Base-by-base conservation (phyloP, 2,888 invertebrate genomes). In the Oxycera nigricornis region DNA sequence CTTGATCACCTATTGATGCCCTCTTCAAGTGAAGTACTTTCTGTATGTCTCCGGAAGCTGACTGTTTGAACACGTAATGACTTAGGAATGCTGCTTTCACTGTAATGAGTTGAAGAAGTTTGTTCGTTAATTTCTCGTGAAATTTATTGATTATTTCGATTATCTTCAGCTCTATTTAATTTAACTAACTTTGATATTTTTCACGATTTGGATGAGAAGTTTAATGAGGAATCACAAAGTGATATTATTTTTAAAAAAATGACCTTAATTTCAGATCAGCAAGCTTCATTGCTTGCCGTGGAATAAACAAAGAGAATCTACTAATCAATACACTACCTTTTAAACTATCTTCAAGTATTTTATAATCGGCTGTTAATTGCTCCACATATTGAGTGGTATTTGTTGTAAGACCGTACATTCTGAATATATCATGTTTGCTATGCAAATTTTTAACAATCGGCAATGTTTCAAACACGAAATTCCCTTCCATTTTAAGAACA, bases 31-130 rank as follows among this genome's bases (percentile, higher is more conserved):
- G 72, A 17, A 80, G 74, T 1, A 83, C 31, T 46, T 77, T 77
- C 14, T 76, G 79, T 0, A 78, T 78, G 46, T 78, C 75, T 1
- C 79, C 75, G 0, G 75, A 57, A 2, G 84, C 57, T 11, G 76
- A 78, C 75, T 84, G 84, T 3, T 81, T 77, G 1, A 82, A n/a
- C 28, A 78, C 77, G 73, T 84, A 83, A 75, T 80, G 79, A 14
- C 81, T 78, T 46, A 85, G 74, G 41, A 81, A 79, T 75, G 77
- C 77, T 59, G 76, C 1, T 39, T 74, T 9, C 74, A 75, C 77
- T 82, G 77, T 76, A 39, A 17, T 35, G n/a, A n/a, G n/a, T n/a
- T n/a, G n/a, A n/a, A n/a, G n/a, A n/a, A n/a, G n/a, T n/a, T n/a
- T n/a, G n/a, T n/a, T n/a, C n/a, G n/a, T n/a, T n/a, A n/a, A n/a